Base-by-base conservation (phyloP, 2,888 invertebrate species). In the Cremastobaeus sp. region DNA sequence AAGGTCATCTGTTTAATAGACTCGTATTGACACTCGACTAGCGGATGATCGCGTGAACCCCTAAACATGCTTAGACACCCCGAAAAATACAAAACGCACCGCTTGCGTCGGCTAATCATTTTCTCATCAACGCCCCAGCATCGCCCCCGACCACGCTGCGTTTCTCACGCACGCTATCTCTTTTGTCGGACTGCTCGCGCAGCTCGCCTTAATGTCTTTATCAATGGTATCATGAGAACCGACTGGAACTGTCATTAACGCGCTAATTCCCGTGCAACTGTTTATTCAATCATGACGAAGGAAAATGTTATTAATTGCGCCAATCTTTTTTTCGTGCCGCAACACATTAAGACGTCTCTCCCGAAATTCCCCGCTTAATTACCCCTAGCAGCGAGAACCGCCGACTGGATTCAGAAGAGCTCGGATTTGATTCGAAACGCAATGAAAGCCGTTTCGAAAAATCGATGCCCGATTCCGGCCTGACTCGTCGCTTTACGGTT, bases 181-280 rank as follows among this genome's bases (percentile, higher is more conserved):
- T 64, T 72, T 76, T 77, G 69, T 74, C 71, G 66, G 66, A 28
- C 55, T 37, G 59, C 35, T 65, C 45, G 52, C 74, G 68, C 54
- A 52, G 64, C 66, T 73, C 41, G 75, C 76, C 76, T 78, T 83
- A 83, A 84, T 83, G 84, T 84, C 84, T 84, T 82, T 81, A 84
- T 83, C 81, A 78, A 78, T 80, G 81, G 78, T 62, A 71, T 69
- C 69, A 66, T 55, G 70, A 66, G 74, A 74, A 74, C 52, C 57
- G 62, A 50, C 71, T 62, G 66, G 39, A 43, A 62, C 66, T 66
- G 75, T 62, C 68, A 68, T 71, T 75, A 75, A 71, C 65, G 59
- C 15, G 25, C 50, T 57, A 57, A 66, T 75, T 71, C 55, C 48
- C 60, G 52, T 41, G 28, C 59, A 35, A 59, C 74, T 43, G 64